Percentiles rank a stretch among this genome's conserved stretches.
These are phyloP conservation scores for Nothoprocta pentlandii DNA, from an alignment of 2,113 vertebrate genomes.

Conservation along the genomic window DNA sequence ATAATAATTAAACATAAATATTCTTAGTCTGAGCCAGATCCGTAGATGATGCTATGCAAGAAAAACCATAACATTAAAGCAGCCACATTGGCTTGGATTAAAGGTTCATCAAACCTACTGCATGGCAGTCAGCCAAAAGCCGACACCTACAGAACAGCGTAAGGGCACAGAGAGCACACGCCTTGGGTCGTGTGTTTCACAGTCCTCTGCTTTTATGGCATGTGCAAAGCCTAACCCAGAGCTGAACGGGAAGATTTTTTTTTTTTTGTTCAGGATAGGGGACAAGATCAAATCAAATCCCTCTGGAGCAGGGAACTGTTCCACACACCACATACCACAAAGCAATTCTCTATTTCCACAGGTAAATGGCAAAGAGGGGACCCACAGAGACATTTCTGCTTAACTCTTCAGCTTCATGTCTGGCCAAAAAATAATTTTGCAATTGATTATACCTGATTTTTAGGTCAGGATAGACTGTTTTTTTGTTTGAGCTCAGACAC, in stretches of 20 bases:
- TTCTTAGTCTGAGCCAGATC: background rate
- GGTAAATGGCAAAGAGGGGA: background rate
- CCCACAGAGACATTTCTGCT: background rate
- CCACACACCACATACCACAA: fast-evolving
- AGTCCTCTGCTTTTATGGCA: background rate
- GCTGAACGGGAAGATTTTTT: background rate
- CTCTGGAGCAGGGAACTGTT: background rate
- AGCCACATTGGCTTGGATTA: background rate
- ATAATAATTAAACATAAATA: background rate
- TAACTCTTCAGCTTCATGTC: background rate
- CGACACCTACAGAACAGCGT: background rate
- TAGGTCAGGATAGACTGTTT: background rate
- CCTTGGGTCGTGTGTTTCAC: background rate
- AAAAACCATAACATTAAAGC: background rate
- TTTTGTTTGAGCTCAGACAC: background rate
- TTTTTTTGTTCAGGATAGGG: background rate
- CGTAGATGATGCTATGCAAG: background rate
- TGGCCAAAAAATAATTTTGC: background rate
- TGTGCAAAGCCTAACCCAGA: background rate
- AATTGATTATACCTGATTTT: background rate
- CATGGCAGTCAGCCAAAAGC: background rate
- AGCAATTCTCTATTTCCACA: background rate
- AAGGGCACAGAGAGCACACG: background rate
- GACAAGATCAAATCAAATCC: background rate
- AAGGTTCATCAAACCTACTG: background rate